Evolutionary conservation across 2,113 vertebrate species (phyloP).

Genomic region (Neoarius graeffei): DNA sequence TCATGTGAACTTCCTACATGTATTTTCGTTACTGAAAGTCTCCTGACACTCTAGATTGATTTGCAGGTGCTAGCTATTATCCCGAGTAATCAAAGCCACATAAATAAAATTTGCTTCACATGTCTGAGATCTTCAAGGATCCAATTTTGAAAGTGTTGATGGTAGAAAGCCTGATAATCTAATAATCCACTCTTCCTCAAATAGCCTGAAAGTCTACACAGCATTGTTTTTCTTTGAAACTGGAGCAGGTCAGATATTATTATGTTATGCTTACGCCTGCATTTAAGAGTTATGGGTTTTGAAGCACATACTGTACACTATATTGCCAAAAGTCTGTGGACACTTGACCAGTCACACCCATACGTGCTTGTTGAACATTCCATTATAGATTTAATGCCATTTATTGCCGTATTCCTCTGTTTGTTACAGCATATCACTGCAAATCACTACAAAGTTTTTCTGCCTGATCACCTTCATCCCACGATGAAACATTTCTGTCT

Average conservation of each 20-base stretch:
- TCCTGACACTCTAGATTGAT: slow-evolving; percentile 13
- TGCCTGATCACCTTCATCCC: background rate
- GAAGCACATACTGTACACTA: background rate
- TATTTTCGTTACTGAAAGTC: background rate
- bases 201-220: background rate
- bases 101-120: background rate
- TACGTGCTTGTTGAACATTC: background rate
- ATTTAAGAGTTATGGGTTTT: background rate
- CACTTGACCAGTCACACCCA: background rate
- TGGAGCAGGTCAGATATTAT: background rate
- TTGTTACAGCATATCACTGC: background rate
- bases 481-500: background rate
- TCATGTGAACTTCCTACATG: background rate
- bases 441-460: background rate
- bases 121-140: background rate
- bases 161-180: background rate
- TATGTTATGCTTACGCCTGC: background rate
- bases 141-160: background rate
- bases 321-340: background rate
- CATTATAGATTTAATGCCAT: background rate
- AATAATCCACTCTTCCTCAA: background rate
- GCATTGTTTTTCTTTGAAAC: background rate
- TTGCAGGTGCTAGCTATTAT: slow-evolving; percentile 34
- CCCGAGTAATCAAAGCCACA: slow-evolving; percentile 5
- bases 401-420: too few species aligned